Evolutionary conservation across 1,140 invertebrate species (phyloP), one percentile per base, ranked within the genome.

Genomic region (Armadillidium nasatum): DNA sequence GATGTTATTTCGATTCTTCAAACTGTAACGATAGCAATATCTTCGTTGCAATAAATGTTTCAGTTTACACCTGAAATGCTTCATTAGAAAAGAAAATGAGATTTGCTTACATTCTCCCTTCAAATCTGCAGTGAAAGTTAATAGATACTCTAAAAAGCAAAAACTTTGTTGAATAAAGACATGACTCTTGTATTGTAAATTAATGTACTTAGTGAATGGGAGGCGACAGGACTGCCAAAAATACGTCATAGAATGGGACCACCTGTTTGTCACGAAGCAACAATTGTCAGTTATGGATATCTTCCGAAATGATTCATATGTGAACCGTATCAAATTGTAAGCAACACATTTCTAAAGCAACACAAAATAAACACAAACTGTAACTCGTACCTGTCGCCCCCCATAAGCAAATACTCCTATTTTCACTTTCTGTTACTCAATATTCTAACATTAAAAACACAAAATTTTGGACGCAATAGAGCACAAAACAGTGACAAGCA

Each of bases 261-360:
- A 60, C 50, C 50, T 60, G 50, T 60, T 60, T 60, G 19, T 15
- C 50, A 60, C 50, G 50, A 60, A 4, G 50, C 50, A 60, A 60
- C 50, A 60, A 60, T 60, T 60, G 50, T 60, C 50, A 60, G 50
- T 7, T 19, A 60, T 15, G 19, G 50, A 60, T 60, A 60, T 15
- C 19, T 60, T 60, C 19, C 19, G 50, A 19, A 33, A 33, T 33
- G 33, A 33, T 33, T 60, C 50, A 19, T 60, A 60, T 60, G 50
- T 60, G 33, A 33, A 33, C 33, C 33, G 33, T 33, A 33, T 33
- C 33, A 33, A 33, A 33, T 33, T 33, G 2, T 33, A 33, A 33
- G 33, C 33, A 33, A 33, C 33, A 6, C 33, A 33, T 33, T 33
- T 33, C 33, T 1, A 33, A 33, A 33, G 6, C 33, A 6, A 33